A percentile compares a stretch with the other conserved stretches of the same genome.
phyloP scores from a whole-genome alignment of 2,888 invertebrate species.

The Cantharis lateralis region DNA sequence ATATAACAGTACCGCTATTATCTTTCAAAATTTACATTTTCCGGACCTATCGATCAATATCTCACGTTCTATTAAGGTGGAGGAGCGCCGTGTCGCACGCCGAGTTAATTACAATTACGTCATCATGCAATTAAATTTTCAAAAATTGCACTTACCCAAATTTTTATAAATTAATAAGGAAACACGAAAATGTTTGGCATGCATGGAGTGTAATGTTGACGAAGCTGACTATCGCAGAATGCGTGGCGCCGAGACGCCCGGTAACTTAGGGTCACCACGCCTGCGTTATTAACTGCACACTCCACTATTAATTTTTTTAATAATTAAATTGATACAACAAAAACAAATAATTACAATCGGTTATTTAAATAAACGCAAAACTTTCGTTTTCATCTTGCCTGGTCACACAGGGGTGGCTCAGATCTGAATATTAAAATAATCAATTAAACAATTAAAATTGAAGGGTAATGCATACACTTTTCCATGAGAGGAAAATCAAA shows the following conservation, averaged over 20 bases:
- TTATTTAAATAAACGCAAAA: background rate
- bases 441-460: background rate
- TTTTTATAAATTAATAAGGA: background rate
- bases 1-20: background rate
- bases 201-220: conserved; percentile 9
- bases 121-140: background rate
- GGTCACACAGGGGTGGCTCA: background rate
- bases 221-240: conserved; percentile 24
- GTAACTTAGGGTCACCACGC: conserved; percentile 36
- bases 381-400: background rate
- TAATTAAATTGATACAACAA: background rate
- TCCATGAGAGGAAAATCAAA: background rate
- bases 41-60: background rate
- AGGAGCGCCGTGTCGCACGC: background rate
- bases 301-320: background rate
- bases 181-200: background rate
- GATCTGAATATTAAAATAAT: background rate
- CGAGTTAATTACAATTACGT: background rate
- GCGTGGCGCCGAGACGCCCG: conserved; percentile 35
- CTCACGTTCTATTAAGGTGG: background rate
- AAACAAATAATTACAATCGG: background rate
- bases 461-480: background rate
- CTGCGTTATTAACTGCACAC: conserved; percentile 15
- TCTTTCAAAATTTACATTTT: background rate
- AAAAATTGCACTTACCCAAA: conserved; percentile 1